These are phyloP conservation scores for Bubalus kerabau DNA, from an alignment of 2,113 vertebrate genomes.

Conservation along the genomic window DNA sequence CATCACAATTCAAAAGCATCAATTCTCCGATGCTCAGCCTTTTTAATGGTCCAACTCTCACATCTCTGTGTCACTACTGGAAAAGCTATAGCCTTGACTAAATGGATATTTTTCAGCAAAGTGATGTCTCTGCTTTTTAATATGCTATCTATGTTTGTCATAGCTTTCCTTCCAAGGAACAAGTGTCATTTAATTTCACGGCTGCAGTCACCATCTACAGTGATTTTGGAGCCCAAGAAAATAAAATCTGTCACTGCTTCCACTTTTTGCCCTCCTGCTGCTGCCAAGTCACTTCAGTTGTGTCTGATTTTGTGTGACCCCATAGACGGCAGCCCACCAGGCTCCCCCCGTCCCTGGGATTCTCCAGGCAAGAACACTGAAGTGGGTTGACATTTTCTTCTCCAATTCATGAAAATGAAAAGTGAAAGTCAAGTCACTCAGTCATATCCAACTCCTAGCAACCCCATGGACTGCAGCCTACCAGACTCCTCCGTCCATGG, in stretches of 20 bases:
- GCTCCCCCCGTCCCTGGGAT: not conserved
- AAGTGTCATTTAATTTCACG: not conserved
- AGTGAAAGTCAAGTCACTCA: not conserved
- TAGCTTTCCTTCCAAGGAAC: not conserved
- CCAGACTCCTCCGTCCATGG: not conserved
- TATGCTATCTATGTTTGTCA: not conserved
- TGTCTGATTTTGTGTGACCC: not conserved
- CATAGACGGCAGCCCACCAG: not conserved
- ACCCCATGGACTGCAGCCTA: not conserved
- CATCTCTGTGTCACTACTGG: not conserved
- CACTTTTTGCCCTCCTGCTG: not conserved
- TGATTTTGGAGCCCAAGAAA: not conserved
- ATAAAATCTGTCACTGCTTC: not conserved
- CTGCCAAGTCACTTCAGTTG: not conserved
- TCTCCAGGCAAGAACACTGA: not conserved
- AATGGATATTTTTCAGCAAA: not conserved
- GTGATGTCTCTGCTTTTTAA: not conserved
- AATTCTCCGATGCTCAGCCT: not conserved
- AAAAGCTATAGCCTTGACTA: not conserved
- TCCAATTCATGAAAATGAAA: not conserved
- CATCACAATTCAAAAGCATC: not conserved
- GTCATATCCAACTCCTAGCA: not conserved
- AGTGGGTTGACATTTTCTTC: not conserved
- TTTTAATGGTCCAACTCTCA: not conserved
- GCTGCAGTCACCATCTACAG: not conserved